Conservation (phyloP, 2,113 vertebrate genomes). For the Sciurus niger region DNA sequence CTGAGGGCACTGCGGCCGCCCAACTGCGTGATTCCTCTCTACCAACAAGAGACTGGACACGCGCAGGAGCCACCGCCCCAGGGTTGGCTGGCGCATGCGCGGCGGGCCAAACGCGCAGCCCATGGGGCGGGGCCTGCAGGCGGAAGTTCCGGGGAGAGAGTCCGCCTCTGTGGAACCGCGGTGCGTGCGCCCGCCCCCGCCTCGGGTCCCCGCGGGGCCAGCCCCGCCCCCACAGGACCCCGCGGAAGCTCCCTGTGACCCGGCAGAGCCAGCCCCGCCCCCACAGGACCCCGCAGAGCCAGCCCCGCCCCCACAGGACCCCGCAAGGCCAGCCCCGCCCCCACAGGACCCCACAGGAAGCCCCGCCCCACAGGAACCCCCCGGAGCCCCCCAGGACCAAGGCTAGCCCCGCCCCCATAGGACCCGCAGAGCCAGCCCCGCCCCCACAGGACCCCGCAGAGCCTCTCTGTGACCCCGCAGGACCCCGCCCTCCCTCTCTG, state of each 20-base stretch:
- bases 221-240: neutral
- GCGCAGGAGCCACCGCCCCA: too few species aligned
- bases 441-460: neutral
- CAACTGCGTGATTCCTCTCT: neutral
- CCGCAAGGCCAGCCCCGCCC: neutral
- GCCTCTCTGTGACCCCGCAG: neutral
- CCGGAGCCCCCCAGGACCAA: neutral
- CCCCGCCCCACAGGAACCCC: neutral
- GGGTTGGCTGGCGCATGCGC: neutral
- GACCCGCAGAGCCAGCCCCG: neutral
- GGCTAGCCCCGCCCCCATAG: neutral
- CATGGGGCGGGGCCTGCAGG: neutral
- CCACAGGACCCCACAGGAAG: neutral
- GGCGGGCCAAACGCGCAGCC: neutral
- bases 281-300: neutral
- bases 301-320: neutral
- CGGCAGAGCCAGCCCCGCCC: too few species aligned
- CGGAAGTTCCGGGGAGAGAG: neutral
- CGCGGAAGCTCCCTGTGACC: too few species aligned
- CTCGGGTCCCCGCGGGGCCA: too few species aligned
- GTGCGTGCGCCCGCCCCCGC: too few species aligned
- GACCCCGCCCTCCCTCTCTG: neutral
- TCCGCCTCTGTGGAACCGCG: too few species aligned
- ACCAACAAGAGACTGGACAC: neutral
- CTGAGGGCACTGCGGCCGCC: slow-evolving; percentile 68